Percentiles rank a stretch among this genome's conserved stretches.
phyloP scores from a whole-genome alignment of 2,888 invertebrate genomes.

The Ichneumon xanthorius region DNA sequence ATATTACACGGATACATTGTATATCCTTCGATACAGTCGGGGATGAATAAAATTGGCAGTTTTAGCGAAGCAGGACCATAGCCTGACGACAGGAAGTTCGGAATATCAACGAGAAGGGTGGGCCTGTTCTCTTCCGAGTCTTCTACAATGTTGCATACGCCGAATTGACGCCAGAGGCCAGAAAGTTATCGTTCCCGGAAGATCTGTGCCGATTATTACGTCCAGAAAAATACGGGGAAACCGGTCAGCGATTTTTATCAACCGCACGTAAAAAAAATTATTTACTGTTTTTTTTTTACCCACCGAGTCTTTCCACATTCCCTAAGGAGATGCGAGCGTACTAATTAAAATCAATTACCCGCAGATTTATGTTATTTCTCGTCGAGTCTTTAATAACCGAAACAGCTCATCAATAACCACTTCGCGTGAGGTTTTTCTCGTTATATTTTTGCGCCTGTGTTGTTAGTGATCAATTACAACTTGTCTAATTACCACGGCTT shows the following conservation, averaged over 20 bases:
- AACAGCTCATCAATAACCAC: not conserved
- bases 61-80: constrained; percentile 11
- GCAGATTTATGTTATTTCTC: not conserved
- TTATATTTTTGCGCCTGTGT: not conserved
- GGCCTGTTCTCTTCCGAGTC: constrained; percentile 30
- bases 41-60: not conserved
- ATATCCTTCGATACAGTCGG: not conserved
- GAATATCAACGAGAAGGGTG: constrained; percentile 25
- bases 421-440: not conserved
- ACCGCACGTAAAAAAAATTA: not conserved
- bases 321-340: not conserved
- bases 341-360: constrained; percentile 12
- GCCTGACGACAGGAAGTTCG: not conserved
- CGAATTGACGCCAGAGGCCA: not conserved
- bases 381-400: not conserved
- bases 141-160: constrained; percentile 22
- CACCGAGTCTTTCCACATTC: too few species aligned
- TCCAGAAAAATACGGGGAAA: not conserved
- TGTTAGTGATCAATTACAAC: not conserved
- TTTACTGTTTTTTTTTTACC: not conserved
- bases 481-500: not conserved
- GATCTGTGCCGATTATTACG: not conserved
- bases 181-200: constrained; percentile 15
- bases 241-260: not conserved
- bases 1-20: constrained; percentile 12